phyloP scores from a whole-genome alignment of 2,797 vertebrate species.

The Schizopygopsis pylzovi region DNA sequence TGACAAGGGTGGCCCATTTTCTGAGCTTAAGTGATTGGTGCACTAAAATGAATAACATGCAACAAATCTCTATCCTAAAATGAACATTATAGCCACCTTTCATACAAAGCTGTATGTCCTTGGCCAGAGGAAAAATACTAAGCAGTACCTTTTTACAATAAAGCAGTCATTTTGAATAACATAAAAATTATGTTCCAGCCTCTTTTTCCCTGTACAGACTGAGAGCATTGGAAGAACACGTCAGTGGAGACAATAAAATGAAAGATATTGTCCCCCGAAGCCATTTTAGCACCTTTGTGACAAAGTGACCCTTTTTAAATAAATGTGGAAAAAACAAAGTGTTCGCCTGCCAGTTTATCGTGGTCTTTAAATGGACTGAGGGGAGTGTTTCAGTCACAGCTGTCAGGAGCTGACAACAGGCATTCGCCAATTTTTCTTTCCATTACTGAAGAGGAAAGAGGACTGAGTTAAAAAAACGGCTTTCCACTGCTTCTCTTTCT shows the following conservation, averaged over 20 bases:
- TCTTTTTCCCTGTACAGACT: constrained; percentile 28
- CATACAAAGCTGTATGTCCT: neutral
- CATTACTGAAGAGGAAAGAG: neutral
- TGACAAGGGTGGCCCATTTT: neutral
- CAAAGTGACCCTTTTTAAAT: constrained; percentile 1
- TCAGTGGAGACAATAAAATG: constrained; percentile 8
- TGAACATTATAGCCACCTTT: neutral
- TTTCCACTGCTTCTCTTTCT: neutral
- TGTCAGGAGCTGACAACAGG: constrained; percentile 10
- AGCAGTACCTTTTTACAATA: neutral
- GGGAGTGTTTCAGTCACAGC: neutral
- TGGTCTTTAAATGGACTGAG: constrained; percentile 17
- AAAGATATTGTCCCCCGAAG: constrained; percentile 29
- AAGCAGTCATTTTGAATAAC: constrained; percentile 6
- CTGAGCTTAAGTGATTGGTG: neutral
- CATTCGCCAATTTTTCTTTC: neutral
- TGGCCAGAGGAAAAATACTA: neutral
- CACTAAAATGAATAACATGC: neutral
- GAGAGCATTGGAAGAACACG: constrained; percentile 1
- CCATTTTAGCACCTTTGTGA: constrained; percentile 30
- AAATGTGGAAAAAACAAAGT: constrained; percentile 6
- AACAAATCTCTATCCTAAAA: neutral
- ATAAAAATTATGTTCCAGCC: constrained; percentile 19
- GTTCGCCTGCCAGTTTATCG: neutral
- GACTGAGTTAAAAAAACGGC: too few species aligned